Evolutionary conservation across 2,113 vertebrate genomes (phyloP).

Genomic region (Tetrao urogallus): DNA sequence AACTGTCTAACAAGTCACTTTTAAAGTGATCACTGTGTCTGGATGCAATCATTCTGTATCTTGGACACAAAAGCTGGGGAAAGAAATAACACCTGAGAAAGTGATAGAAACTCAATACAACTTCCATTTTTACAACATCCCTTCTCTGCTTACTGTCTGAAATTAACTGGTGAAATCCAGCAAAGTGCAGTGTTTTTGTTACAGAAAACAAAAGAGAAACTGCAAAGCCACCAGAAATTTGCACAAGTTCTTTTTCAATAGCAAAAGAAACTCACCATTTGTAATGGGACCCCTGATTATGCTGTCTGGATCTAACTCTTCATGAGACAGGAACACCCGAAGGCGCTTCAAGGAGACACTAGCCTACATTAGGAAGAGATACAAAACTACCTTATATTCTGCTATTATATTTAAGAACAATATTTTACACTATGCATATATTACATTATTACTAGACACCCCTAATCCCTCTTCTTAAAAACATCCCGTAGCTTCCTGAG

Average conservation of each 20-base stretch:
- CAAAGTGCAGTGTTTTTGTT: background rate
- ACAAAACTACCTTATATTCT: background rate
- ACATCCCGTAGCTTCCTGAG: background rate
- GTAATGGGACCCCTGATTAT: slow-evolving; percentile 76
- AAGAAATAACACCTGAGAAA: background rate
- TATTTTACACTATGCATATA: background rate
- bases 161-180: background rate
- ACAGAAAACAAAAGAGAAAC: background rate
- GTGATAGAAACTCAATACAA: background rate
- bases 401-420: background rate
- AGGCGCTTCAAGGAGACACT: slow-evolving; percentile 94
- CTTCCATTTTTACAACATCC: background rate
- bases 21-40: background rate
- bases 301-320: slow-evolving; percentile 89
- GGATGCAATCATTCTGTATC: background rate
- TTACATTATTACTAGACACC: background rate
- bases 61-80: background rate
- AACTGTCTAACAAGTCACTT: background rate
- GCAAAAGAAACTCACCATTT: slow-evolving; percentile 67
- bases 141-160: background rate
- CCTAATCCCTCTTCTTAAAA: background rate
- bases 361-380: slow-evolving; percentile 75
- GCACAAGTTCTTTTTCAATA: background rate
- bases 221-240: background rate
- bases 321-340: slow-evolving; percentile 91